These are phyloP conservation scores for Dascillus cervinus DNA, from an alignment of 2,888 invertebrate genomes.

Conservation along the genomic window DNA sequence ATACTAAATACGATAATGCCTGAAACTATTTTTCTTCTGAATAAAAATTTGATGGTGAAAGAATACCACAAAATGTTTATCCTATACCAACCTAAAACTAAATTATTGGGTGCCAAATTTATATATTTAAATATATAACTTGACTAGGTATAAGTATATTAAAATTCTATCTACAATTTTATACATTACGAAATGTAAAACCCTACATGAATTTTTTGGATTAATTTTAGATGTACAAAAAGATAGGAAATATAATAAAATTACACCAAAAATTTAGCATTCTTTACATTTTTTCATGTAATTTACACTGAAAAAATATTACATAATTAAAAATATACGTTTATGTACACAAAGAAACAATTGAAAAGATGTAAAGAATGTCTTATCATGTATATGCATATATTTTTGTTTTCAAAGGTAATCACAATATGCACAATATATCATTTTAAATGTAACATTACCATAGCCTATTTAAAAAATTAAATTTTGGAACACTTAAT, in stretches of 20 bases:
- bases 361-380: conserved; percentile 10
- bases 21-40: too few relatives aligned
- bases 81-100: not conserved
- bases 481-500: too few relatives aligned
- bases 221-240: conserved; percentile 21
- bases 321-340: too few relatives aligned
- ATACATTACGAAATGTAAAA: conserved; percentile 28
- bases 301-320: too few relatives aligned
- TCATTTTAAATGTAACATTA: conserved; percentile 14
- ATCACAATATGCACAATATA: conserved; percentile 17
- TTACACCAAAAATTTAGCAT: conserved; percentile 11
- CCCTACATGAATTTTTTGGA: conserved; percentile 25
- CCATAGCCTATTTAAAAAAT: conserved; percentile 11
- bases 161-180: conserved; percentile 30
- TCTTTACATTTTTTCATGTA: too few relatives aligned
- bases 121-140: conserved; percentile 18
- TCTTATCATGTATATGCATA: too few relatives aligned
- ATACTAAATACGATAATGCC: too few relatives aligned
- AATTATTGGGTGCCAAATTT: conserved; percentile 18
- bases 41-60: too few relatives aligned
- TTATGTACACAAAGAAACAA: conserved; percentile 13
- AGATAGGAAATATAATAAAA: conserved; percentile 12
- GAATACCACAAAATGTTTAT: not conserved
- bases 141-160: conserved; percentile 17
- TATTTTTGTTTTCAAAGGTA: conserved; percentile 14